Evolutionary conservation across 2,113 vertebrate species (phyloP), one percentile per base, ranked within the genome.

Genomic region (Festucalex cinctus): DNA sequence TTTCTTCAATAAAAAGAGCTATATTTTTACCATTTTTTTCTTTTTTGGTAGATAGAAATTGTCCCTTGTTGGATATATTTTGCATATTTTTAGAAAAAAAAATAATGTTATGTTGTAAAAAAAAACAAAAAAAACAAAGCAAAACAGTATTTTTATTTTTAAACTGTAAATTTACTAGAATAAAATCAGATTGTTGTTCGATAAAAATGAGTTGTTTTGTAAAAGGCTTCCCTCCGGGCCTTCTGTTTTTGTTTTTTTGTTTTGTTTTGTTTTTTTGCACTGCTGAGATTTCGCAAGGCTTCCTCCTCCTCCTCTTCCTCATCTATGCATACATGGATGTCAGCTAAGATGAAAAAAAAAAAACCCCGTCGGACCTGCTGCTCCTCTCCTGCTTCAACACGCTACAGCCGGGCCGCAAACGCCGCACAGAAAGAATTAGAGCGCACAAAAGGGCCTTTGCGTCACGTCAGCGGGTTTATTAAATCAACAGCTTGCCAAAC

Each of bases 331-430:
- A 10, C 13, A 54, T 14, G 51, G 51, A 54, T 54, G 54, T 57
- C 54, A 57, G 54, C 32, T 57, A 32, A 57, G 54, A 57, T 7
- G 26, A 41, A n/a, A 24, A 85, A 90, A 90, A 16, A 41, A n/a
- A 24, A 85, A 90, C 90, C 86, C 83, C 67, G 88, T 88, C 80
- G 64, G 77, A 84, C 84, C 79, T 44, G 85, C 84, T 90, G 72
- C 75, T 76, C 79, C 74, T 81, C 78, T 75, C 89, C 84, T 87
- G 85, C 81, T 36, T 37, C n/a, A 17, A 82, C 88, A 84, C 6
- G 87, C 65, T 28, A n/a, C 8, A 54, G 63, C 24, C 24, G 7
- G 5, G 20, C 26, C 36, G 24, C 1, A 24, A 41, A 61, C n/a
- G 75, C 66, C 7, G 32, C 77, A 32, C 26, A 26, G 20, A 22